These are phyloP conservation scores for Deroplatys truncata DNA, from an alignment of 2,888 invertebrate species.

Conservation along the genomic window DNA sequence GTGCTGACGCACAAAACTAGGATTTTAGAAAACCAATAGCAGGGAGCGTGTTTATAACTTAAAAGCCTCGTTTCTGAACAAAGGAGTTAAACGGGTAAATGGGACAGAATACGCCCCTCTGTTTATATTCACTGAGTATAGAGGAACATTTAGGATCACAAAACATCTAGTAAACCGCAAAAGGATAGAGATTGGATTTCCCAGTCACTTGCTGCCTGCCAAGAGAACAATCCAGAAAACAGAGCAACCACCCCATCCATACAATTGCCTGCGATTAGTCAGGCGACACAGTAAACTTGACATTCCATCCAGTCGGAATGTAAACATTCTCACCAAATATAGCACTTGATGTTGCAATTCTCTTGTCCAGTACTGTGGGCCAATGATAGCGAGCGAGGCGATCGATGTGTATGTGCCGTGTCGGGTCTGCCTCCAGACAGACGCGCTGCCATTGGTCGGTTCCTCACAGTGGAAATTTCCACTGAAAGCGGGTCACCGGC, in stretches of 20 bases:
- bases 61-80: too few species aligned
- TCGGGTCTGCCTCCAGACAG: constrained; percentile 8
- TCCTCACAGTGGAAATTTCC: constrained; percentile 26
- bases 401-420: background rate
- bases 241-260: too few species aligned
- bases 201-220: too few species aligned
- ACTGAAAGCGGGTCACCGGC: constrained; percentile 22
- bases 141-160: too few species aligned
- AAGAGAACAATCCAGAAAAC: too few species aligned
- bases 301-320: background rate
- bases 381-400: background rate
- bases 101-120: too few species aligned
- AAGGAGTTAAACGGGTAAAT: too few species aligned
- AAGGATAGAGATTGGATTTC: background rate
- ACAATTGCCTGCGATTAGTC: background rate
- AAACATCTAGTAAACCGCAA: too few species aligned
- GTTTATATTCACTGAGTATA: too few species aligned
- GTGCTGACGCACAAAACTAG: too few species aligned
- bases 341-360: background rate
- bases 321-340: background rate
- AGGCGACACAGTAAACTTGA: background rate
- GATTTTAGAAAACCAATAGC: too few species aligned
- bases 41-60: too few species aligned
- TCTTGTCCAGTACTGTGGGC: background rate
- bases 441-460: constrained; percentile 8